phyloP scores from a whole-genome alignment of 2,797 vertebrate genomes.

The Falco peregrinus region DNA sequence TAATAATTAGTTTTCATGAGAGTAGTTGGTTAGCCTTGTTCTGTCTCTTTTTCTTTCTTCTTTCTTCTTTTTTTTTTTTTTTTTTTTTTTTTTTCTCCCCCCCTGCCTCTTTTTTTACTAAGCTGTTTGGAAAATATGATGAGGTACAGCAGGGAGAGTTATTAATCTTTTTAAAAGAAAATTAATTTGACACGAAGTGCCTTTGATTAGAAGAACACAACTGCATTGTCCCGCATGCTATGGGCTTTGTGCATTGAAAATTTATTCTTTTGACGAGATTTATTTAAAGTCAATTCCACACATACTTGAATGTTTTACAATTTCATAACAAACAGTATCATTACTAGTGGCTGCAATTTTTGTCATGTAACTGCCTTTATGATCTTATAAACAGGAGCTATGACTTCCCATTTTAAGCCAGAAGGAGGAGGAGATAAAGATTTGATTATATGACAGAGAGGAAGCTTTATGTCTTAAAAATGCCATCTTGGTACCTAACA shows the following conservation, averaged over 20 bases:
- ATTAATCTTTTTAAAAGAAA: slow-evolving; percentile 12
- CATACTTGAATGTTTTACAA: slow-evolving; percentile 3
- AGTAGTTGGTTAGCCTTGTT: not conserved
- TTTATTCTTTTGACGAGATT: slow-evolving; percentile 45
- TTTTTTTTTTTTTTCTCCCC: accelerated
- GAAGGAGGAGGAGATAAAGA: slow-evolving; percentile 21
- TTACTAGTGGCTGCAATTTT: slow-evolving; percentile 31
- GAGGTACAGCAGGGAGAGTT: not conserved
- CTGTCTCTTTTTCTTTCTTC: accelerated
- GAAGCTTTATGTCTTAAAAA: not conserved
- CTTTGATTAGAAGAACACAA: not conserved
- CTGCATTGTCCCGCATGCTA: not conserved
- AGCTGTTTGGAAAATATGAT: not conserved
- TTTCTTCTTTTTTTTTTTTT: too few species aligned
- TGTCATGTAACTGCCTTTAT: slow-evolving; percentile 55
- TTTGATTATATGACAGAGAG: not conserved
- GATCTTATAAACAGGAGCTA: slow-evolving; percentile 49
- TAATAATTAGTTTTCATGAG: not conserved
- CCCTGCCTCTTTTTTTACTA: not conserved
- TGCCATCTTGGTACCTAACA: not conserved
- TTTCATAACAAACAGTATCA: slow-evolving; percentile 45
- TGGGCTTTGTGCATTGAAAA: slow-evolving; percentile 45
- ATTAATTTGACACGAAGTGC: slow-evolving; percentile 22
- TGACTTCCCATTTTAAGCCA: slow-evolving; percentile 32
- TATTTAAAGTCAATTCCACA: slow-evolving; percentile 59